phyloP scores from a whole-genome alignment of 2,888 invertebrate species.

The Chironomus tentans region DNA sequence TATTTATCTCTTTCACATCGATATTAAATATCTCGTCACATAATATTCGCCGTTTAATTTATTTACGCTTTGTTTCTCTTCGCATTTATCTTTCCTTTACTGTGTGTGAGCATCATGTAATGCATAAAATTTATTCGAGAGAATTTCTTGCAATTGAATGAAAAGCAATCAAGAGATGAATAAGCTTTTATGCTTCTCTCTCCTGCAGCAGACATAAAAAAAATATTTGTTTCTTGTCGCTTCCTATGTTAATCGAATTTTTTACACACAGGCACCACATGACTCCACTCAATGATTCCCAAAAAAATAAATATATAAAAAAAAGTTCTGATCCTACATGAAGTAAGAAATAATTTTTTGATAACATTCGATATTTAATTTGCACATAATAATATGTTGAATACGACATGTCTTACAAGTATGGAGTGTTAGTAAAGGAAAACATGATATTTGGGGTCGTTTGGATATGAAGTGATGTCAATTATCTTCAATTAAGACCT shows the following conservation, averaged over 20 bases:
- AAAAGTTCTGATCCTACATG: too few species aligned
- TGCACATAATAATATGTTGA: too few species aligned
- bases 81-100: background rate
- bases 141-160: background rate
- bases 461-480: too few species aligned
- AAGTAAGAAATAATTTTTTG: too few species aligned
- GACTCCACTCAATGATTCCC: background rate
- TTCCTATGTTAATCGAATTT: background rate
- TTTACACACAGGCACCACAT: background rate
- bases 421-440: background rate
- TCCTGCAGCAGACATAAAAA: background rate
- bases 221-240: slow-evolving; percentile 7
- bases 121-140: background rate
- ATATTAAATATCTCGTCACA: slow-evolving; percentile 22
- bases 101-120: background rate
- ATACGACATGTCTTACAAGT: background rate
- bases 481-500: too few species aligned
- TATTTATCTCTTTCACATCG: slow-evolving; percentile 14
- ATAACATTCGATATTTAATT: too few species aligned
- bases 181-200: background rate
- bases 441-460: too few species aligned
- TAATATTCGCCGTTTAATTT: slow-evolving; percentile 10
- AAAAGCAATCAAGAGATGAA: background rate
- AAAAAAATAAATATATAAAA: background rate
- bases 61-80: slow-evolving; percentile 5